These are phyloP conservation scores for Hyposoter didymator DNA, from an alignment of 2,888 invertebrate genomes.

Conservation along the genomic window DNA sequence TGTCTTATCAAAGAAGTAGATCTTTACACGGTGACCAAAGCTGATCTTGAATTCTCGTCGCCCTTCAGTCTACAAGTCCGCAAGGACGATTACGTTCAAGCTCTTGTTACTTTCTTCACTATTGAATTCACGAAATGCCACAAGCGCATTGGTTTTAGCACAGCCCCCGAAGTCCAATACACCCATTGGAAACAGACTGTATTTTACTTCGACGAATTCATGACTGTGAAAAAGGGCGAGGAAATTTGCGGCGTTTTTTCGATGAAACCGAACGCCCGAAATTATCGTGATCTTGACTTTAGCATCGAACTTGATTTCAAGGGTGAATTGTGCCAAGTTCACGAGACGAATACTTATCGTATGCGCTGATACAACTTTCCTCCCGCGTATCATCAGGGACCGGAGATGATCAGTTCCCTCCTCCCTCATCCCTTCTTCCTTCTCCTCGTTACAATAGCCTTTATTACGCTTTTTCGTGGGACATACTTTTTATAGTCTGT, in stretches of 20 bases:
- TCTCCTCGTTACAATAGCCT: constrained; percentile 49
- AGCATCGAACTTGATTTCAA: constrained; percentile 96
- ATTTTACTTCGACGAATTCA: constrained; percentile 98
- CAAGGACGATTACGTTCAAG: constrained; percentile 98
- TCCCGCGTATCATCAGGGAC: constrained; percentile 28
- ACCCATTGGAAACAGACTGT: constrained; percentile 99
- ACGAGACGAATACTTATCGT: constrained; percentile 94
- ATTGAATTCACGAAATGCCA: constrained; percentile 99
- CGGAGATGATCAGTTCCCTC: constrained; percentile 39
- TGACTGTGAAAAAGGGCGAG: constrained; percentile 98
- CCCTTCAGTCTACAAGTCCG: constrained; percentile 93
- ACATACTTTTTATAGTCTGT: constrained; percentile 48
- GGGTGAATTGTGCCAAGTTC: constrained; percentile 93
- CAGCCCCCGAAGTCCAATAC: constrained; percentile 98
- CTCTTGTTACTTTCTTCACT: constrained; percentile 99
- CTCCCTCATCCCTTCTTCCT: constrained; percentile 34
- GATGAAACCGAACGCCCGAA: constrained; percentile 98
- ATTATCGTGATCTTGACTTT: constrained; percentile 99
- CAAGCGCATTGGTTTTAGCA: constrained; percentile 99
- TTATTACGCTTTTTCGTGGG: constrained; percentile 23
- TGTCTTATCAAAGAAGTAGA: constrained; percentile 98
- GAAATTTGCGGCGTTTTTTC: constrained; percentile 96
- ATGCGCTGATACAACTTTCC: constrained; percentile 90
- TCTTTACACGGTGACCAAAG: constrained; percentile 98
- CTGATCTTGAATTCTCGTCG: constrained; percentile 96